These are phyloP conservation scores for Oostethus manadensis DNA, from an alignment of 2,113 vertebrate genomes.

Conservation along the genomic window DNA sequence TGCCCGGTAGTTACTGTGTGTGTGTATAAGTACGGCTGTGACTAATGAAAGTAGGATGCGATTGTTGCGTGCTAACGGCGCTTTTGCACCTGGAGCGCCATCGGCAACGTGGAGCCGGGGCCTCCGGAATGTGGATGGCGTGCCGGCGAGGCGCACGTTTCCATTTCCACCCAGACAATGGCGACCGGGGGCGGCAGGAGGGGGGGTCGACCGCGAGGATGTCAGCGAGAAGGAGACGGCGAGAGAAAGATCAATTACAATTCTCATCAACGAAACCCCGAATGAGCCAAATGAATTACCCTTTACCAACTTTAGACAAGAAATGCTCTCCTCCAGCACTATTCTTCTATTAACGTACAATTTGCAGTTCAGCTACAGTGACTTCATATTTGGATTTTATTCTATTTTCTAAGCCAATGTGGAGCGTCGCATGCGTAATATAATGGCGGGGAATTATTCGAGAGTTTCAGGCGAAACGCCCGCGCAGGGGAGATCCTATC, in stretches of 20 bases:
- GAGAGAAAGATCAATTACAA: constrained; percentile 46
- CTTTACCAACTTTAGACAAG: constrained; percentile 75
- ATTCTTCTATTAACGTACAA: constrained; percentile 73
- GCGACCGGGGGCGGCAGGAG: too few relatives aligned
- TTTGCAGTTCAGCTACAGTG: constrained; percentile 73
- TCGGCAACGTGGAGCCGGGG: constrained; percentile 62
- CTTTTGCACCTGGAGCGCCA: constrained; percentile 39
- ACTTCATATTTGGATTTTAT: constrained; percentile 72
- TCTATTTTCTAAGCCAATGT: constrained; percentile 67
- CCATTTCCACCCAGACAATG: constrained; percentile 72
- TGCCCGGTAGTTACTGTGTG: too few relatives aligned
- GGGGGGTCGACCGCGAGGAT: constrained; percentile 34
- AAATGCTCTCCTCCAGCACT: constrained; percentile 69
- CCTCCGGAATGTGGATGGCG: constrained; percentile 68
- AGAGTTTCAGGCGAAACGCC: constrained; percentile 66
- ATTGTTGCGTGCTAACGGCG: constrained; percentile 40
- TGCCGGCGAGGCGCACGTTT: constrained; percentile 68
- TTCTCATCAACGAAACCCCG: constrained; percentile 71
- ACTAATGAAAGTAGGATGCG: too few relatives aligned
- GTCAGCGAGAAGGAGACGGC: constrained; percentile 23
- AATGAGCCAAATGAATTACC: constrained; percentile 77
- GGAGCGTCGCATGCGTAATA: constrained; percentile 57
- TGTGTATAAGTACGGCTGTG: too few relatives aligned
- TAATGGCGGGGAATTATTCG: constrained; percentile 55
- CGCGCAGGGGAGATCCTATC: constrained; percentile 59